Conservation (phyloP, 37 sponge, comb jelly and placozoan genomes). For the Tethya wilhelma region DNA sequence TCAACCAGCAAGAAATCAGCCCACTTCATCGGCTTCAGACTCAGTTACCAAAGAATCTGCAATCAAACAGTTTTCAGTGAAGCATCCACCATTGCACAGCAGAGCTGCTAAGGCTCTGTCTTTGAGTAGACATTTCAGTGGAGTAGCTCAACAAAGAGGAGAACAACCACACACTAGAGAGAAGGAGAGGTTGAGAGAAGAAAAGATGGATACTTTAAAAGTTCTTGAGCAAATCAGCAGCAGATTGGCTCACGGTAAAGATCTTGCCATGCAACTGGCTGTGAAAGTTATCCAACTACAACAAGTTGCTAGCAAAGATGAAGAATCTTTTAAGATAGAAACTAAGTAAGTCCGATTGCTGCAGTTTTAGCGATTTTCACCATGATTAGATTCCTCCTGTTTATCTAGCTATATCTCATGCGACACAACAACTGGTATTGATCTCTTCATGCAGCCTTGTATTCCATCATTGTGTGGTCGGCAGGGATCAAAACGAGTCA, state of each 20-base stretch:
- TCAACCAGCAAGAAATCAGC: background rate
- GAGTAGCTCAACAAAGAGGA: too few species aligned
- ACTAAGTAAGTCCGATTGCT: too few species aligned
- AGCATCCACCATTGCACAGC: background rate
- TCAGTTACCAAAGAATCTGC: background rate
- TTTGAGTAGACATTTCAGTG: constrained; percentile 27
- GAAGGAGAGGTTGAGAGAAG: background rate
- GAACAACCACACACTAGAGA: too few species aligned
- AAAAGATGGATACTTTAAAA: background rate
- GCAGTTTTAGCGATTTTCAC: too few species aligned
- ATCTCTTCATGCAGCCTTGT: background rate
- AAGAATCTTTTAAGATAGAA: background rate
- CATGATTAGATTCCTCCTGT: too few species aligned
- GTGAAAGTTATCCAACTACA: background rate
- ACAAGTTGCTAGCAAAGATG: background rate
- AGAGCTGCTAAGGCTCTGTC: background rate
- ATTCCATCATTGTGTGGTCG: background rate
- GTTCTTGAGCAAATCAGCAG: background rate
- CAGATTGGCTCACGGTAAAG: constrained; percentile 1
- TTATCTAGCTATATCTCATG: too few species aligned
- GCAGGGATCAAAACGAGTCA: background rate
- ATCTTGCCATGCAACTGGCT: background rate
- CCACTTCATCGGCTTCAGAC: background rate
- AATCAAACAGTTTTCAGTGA: background rate
- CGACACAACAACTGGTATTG: too few species aligned